phyloP scores from a whole-genome alignment of 2,888 invertebrate genomes.

The Drosophila trichaetosa region DNA sequence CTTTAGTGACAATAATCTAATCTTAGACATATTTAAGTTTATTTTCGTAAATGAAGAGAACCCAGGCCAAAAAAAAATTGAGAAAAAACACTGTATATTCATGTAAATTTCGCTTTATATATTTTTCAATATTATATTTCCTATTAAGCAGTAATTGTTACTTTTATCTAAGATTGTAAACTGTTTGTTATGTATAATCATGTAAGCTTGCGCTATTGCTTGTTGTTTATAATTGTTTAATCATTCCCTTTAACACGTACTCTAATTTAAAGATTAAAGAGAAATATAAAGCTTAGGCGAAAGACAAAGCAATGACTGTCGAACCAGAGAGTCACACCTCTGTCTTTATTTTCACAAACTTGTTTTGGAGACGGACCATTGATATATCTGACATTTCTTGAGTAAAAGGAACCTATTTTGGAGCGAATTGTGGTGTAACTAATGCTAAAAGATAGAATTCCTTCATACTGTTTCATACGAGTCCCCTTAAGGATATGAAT shows the following conservation, averaged over 20 bases:
- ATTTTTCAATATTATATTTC: background rate
- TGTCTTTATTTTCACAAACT: background rate
- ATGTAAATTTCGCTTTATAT: background rate
- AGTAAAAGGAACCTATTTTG: background rate
- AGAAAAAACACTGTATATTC: background rate
- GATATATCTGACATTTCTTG: background rate
- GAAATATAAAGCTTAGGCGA: background rate
- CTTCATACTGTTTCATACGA: background rate
- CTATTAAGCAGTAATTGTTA: background rate
- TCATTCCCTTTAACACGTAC: background rate
- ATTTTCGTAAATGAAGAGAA: slow-evolving; percentile 1
- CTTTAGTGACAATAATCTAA: slow-evolving; percentile 61
- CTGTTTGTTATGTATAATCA: background rate
- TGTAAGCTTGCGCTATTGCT: background rate
- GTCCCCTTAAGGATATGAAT: background rate
- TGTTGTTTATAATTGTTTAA: slow-evolving; percentile 9
- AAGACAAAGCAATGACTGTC: background rate
- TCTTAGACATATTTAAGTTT: slow-evolving; percentile 6
- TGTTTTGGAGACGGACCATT: background rate
- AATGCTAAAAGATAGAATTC: background rate
- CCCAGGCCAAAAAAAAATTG: background rate
- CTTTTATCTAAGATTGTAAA: background rate
- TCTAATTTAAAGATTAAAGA: slow-evolving; percentile 16
- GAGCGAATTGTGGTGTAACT: background rate
- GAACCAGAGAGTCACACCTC: background rate